Conservation (phyloP, 1,140 invertebrate species). For the Liolophura sinensis region DNA sequence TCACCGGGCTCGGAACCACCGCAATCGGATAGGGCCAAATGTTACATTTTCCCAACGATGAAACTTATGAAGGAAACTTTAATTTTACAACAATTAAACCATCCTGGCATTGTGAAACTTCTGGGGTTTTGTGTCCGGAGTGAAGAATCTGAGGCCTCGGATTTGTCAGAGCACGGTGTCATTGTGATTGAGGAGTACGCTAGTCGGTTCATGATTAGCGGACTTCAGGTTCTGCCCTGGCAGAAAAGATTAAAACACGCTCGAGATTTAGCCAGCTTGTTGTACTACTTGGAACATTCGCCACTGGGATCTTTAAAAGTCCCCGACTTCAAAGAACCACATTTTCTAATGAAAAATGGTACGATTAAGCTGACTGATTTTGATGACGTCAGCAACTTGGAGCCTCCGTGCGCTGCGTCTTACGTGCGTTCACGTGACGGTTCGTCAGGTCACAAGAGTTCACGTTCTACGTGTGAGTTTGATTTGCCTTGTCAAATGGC, state of each 20-base stretch:
- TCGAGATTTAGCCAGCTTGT: conserved; percentile 39
- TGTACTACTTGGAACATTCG: conserved; percentile 49
- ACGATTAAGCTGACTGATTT: conserved; percentile 52
- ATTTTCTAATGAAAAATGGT: conserved; percentile 43
- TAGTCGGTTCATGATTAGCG: conserved; percentile 35
- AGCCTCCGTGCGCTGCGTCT: conserved; percentile 39
- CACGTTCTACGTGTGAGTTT: conserved; percentile 35
- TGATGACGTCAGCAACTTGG: conserved; percentile 53
- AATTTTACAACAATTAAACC: conserved; percentile 46
- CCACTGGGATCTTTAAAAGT: conserved; percentile 50
- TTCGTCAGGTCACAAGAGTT: conserved; percentile 8
- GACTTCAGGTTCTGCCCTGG: conserved; percentile 39
- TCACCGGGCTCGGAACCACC: not conserved
- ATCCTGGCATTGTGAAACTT: conserved; percentile 42
- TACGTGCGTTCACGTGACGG: not conserved
- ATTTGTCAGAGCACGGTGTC: conserved; percentile 48
- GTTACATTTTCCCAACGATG: conserved; percentile 48
- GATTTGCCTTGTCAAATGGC: conserved; percentile 38
- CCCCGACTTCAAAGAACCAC: conserved; percentile 51
- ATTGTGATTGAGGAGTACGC: conserved; percentile 48
- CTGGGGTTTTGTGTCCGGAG: conserved; percentile 53
- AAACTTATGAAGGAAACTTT: conserved; percentile 57
- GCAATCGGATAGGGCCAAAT: conserved; percentile 11
- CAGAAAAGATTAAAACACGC: conserved; percentile 31
- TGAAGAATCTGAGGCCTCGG: conserved; percentile 50